Base-by-base conservation (phyloP, 2,113 vertebrate species). In the Oncorhynchus mykiss region DNA sequence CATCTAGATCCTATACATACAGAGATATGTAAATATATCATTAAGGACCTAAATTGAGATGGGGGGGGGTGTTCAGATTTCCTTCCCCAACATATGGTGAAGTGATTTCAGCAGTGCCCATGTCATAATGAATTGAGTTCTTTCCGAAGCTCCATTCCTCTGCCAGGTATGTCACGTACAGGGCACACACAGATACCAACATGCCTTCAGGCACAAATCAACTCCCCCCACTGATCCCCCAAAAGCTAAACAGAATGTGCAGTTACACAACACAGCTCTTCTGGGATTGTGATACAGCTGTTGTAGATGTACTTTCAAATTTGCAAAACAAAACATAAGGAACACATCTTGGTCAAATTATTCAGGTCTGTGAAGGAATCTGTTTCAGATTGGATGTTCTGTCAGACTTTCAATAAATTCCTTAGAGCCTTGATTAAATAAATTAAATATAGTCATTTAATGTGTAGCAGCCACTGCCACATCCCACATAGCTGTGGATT, bases 131-230 rank as follows among this genome's bases (percentile, higher is more conserved):
- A 73, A 7, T 31, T 45, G 4, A n/a, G 20, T 54, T 66, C 24
- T 57, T 29, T 60, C 54, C 59, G 57, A 29, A 48, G 51, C 59
- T 59, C 1, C n/a, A 39, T 14, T 75, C 25, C 60, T 20, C 13
- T 80, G 73, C 24, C 67, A 78, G 67, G 71, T 81, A 48, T 31
- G 11, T 67, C 60, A 71, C 62, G 12, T 60, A 73, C 9, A 70
- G 4, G 4, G 51, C 1, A 22, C 51, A 39, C 51, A 45, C 18
- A 24, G 7, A 8, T 18, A 27, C 29, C 49, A 45, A 59, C n/a
- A 66, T 75, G 24, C 25, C 27, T 31, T 27, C 51, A 14, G 45
- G 54, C 57, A 39, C 9, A 2, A 14, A 20, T 6, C 22, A 60
- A 31, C 31, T 14, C 6, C 71, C 16, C 4, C 18, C 54, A 14